Base-by-base conservation (phyloP, 2,797 vertebrate species). In the Poecilia picta region DNA sequence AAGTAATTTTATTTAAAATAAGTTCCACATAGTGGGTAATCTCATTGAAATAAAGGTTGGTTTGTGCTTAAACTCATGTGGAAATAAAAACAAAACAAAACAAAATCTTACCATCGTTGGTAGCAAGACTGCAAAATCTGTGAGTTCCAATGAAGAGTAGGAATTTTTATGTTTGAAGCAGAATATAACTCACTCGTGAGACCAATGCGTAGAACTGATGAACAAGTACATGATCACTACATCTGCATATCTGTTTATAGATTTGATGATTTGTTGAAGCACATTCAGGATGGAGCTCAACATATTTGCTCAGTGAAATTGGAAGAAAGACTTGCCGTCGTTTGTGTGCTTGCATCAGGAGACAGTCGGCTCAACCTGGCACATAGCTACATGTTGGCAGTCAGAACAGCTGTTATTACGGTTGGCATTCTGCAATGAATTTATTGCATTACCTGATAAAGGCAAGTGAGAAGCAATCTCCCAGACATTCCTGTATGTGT, bases 1-100 rank as follows among this genome's bases (percentile, higher is more conserved):
- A 75, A 83, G 55, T 68, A 5, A 41, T 33, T 46, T 47, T 36
- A 68, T 12, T 75, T 41, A 59, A 39, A 33, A 57, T 25, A 23
- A 15, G 47, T 18, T 28, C 3, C 46, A 47, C 53, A 47, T 39
- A 18, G n/a, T 47, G 41, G 23, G 20, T n/a, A 53, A 16, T 33
- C 47, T 53, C 33, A 68, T 15, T 10, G 10, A 15, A 36, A 28
- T 20, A 70, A 53, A 28, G 20, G 8, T 53, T 53, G 49, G 20
- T 23, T 53, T 53, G 8, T 53, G 49, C 20, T 53, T 53, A 8
- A 23, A 53, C 6, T 51, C 8, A 53, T 25, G 20, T 53, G 20
- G 23, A 53, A 51, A 18, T 8, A 51, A 20, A 49, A 49, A 18
- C 16, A 47, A 7, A 15, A 36, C 41, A 10, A 46, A 20, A 49